Base-by-base conservation (phyloP, 2,797 vertebrate genomes). In the Amphiprion clarkii region DNA sequence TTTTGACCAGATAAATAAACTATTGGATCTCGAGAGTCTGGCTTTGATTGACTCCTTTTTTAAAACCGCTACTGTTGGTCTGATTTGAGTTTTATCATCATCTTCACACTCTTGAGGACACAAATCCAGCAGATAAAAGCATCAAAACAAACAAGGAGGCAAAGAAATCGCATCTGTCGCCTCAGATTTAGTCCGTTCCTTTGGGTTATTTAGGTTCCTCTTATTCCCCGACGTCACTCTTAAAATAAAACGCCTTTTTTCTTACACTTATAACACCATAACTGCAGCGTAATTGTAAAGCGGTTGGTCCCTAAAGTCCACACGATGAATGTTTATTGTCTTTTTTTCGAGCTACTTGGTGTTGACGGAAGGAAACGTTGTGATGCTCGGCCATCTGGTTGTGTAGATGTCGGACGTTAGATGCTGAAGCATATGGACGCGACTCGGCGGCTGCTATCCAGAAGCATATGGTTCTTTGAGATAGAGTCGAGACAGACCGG, bases 381-480 rank as follows among this genome's bases (percentile, higher is more conserved):
- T 74, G 87, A 88, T 82, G 83, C 78, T 68, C 40, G 69, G 66
- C 92, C 92, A 90, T 92, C 90, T 92, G 92, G 87, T 81, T 88
- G 85, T 87, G 88, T 86, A 76, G 82, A 90, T 85, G 85, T 60
- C 82, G 81, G 74, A 86, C 79, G 84, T 84, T 85, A 74, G 81
- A 77, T 71, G 79, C 75, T 52, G 5, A 39, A 78, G 85, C 89
- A 88, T 93, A 91, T 86, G 89, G 88, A 79, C 67, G 31, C 4
- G 31, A 31, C 4, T 53, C 78, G 33, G 13, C 44, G 16, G 17
- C 44, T 44, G 44, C 44, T 19, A 76, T 85, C 58, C 76, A 76
- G 59, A 82, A 85, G 82, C 92, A 92, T 92, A 90, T 92, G 91
- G 90, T 74, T 89, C 81, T 92, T 89, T 86, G 91, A 90, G 92